These are phyloP conservation scores for Pipistrellus nathusii DNA, from an alignment of 2,797 vertebrate species.

Conservation along the genomic window DNA sequence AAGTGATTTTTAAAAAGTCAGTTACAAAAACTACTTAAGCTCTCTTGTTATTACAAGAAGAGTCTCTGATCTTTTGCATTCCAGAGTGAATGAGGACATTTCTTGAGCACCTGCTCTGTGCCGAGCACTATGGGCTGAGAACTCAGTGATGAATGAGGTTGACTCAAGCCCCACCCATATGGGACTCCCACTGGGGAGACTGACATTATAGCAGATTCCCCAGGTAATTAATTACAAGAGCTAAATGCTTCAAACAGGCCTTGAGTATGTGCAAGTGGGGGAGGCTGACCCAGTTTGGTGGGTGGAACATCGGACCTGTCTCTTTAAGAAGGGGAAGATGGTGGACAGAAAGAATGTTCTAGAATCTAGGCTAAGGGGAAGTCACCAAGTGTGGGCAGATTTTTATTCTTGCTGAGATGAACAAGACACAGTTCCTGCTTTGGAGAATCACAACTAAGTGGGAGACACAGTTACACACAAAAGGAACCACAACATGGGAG, in stretches of 20 bases:
- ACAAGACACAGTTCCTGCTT: neutral
- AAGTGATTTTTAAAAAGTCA: constrained; percentile 11
- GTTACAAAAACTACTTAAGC: neutral
- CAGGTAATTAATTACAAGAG: neutral
- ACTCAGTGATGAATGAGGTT: neutral
- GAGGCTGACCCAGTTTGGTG: constrained; percentile 39
- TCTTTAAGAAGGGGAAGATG: neutral
- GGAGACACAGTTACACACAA: neutral
- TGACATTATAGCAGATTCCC: neutral
- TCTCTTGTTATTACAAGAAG: constrained; percentile 6
- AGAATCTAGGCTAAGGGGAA: constrained; percentile 30
- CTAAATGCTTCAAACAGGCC: neutral
- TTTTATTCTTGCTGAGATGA: constrained; percentile 11
- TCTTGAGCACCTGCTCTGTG: neutral
- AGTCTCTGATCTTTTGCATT: neutral
- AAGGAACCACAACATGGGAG: neutral
- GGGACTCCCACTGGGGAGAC: neutral
- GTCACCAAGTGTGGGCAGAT: neutral
- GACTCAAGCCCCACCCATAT: neutral
- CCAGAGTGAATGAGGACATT: neutral
- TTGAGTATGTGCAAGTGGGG: neutral
- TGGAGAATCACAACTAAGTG: neutral
- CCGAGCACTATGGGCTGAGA: neutral
- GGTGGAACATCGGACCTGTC: neutral
- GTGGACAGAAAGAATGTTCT: neutral